These are phyloP conservation scores for Daptonema setosum DNA, from an alignment of 2,888 invertebrate genomes.

Conservation along the genomic window DNA sequence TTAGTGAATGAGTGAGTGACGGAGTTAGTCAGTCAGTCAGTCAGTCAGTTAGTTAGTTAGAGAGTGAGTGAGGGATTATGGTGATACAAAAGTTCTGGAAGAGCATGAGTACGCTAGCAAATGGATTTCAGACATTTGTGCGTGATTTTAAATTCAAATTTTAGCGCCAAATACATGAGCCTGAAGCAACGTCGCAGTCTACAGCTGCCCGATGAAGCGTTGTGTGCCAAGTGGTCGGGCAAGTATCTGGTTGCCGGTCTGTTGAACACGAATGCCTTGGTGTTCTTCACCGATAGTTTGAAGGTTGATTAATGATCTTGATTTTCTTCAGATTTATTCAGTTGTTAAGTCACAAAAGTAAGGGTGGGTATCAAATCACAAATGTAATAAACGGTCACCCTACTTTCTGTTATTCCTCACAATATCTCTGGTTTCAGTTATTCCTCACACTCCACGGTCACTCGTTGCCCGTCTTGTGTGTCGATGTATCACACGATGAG, in stretches of 20 bases:
- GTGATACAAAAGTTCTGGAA: too few species aligned
- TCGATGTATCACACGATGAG: slow-evolving; percentile 76
- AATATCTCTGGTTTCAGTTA: slow-evolving; percentile 41
- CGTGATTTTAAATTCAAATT: too few species aligned
- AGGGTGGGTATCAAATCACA: not conserved
- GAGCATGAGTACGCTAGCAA: too few species aligned
- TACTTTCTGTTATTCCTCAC: not conserved
- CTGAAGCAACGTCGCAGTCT: slow-evolving; percentile 53
- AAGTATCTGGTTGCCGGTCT: slow-evolving; percentile 54
- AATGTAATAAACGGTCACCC: too few species aligned
- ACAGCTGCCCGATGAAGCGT: slow-evolving; percentile 62
- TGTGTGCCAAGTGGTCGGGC: slow-evolving; percentile 42
- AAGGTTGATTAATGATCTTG: slow-evolving; percentile 41
- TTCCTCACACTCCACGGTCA: slow-evolving; percentile 85
- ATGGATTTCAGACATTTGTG: too few species aligned
- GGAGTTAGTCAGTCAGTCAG: too few species aligned
- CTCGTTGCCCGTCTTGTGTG: slow-evolving; percentile 68
- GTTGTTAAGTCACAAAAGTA: too few species aligned
- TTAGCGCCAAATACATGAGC: slow-evolving; percentile 30
- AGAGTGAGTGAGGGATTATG: too few species aligned
- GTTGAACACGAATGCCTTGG: slow-evolving; percentile 75
- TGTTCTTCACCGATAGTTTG: slow-evolving; percentile 76
- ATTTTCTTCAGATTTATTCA: not conserved
- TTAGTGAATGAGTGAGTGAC: too few species aligned
- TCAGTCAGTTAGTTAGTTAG: too few species aligned